Evolutionary conservation across 2,888 invertebrate genomes (phyloP), one percentile per base, ranked within the genome.

Genomic region (Epinotia ramella): DNA sequence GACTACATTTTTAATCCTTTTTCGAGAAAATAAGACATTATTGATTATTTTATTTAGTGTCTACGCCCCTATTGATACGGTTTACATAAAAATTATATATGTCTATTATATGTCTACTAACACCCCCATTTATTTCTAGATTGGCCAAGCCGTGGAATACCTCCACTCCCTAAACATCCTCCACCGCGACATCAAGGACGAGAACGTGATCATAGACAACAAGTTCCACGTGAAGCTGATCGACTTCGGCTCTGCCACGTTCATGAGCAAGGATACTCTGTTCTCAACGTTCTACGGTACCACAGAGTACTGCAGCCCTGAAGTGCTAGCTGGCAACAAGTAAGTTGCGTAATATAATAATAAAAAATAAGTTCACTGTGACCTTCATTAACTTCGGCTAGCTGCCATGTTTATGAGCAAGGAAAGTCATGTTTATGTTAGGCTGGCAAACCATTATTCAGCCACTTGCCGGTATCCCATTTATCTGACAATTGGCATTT

Each of bases 211-310:
- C 77, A 95, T 97, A 65, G 96, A 97, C 90, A 96, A 96, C 82
- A 91, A 95, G 80, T 97, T 97, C 86, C 95, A 96, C 83, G 96
- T 96, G 67, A 97, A 97, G 82, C 93, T 97, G 40, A 97, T 97
- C 67, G 97, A 97, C 87, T 97, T 97, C 86, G 97, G 97, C 18
- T 97, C 97, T 0, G 97, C 97, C 0, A 96, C 97, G 1, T 96
- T 95, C 82, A 95, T 95, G 94, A 95, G 95, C 82, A 95, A 95
- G 40, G 96, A 95, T 67, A 94, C 95, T 73, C 87, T 96, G 67
- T 97, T 97, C 86, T 96, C 96, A 0, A 96, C 96, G 0, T 97
- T 97, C 89, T 97, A 96, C 80, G 97, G 97, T 2, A 97, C 97
- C 18, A 95, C 96, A 0, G 97, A 97, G 87, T 97, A 97, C 85